Evolutionary conservation across 2,797 vertebrate species (phyloP).

Genomic region (Pipistrellus kuhlii): DNA sequence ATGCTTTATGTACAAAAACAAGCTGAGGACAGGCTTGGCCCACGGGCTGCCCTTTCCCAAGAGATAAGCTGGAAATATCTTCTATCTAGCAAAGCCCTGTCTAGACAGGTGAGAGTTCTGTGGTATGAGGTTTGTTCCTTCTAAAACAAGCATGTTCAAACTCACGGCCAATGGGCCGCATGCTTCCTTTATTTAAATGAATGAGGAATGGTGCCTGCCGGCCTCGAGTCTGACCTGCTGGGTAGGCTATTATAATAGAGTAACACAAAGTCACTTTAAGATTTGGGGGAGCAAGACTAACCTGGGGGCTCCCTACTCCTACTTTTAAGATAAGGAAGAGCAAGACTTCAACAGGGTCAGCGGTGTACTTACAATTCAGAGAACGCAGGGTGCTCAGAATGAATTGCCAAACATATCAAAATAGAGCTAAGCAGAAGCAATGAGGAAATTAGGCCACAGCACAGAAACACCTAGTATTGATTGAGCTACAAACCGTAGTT

Average conservation of each 20-base stretch:
- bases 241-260: conserved; percentile 9
- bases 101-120: neutral
- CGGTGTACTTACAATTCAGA: conserved; percentile 89
- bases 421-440: conserved; percentile 93
- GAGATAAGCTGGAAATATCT: neutral
- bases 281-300: conserved; percentile 40
- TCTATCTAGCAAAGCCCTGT: neutral
- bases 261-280: conserved; percentile 29
- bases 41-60: neutral
- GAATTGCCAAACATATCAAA: conserved; percentile 91
- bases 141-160: neutral
- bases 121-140: neutral
- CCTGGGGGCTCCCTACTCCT: conserved; percentile 63
- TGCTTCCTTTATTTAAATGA: too few species aligned
- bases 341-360: conserved; percentile 78
- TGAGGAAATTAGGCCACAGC: conserved; percentile 94
- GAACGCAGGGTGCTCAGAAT: conserved; percentile 89
- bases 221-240: neutral
- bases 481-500: conserved; percentile 99
- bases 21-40: neutral
- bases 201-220: too few species aligned
- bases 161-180: too few species aligned
- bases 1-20: neutral
- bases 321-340: conserved; percentile 77
- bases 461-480: conserved; percentile 94